Conservation (phyloP, 2,113 vertebrate genomes). For the Cynopterus brachyotis region DNA sequence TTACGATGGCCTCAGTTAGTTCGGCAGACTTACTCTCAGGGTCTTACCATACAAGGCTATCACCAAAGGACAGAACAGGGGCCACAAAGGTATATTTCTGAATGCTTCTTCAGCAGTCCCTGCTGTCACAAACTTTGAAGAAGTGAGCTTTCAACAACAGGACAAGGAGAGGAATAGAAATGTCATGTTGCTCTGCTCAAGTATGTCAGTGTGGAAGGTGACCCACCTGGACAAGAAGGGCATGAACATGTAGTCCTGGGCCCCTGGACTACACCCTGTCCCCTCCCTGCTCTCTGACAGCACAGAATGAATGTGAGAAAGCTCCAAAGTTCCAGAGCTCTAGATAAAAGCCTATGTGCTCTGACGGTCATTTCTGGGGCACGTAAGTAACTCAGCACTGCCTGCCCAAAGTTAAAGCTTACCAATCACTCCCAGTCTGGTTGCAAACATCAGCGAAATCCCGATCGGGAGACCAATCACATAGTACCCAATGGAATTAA, state of each 20-base stretch:
- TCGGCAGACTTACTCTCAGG: neutral
- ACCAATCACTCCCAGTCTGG: constrained; percentile 89
- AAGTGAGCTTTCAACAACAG: neutral
- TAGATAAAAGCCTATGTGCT: neutral
- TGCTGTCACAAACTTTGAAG: neutral
- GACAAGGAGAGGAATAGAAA: neutral
- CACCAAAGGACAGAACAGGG: neutral
- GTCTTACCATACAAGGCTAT: neutral
- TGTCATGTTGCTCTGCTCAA: neutral
- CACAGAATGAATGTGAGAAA: neutral
- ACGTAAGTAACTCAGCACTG: too few relatives aligned
- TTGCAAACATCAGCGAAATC: constrained; percentile 89
- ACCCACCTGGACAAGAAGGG: rapidly evolving
- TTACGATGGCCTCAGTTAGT: too few relatives aligned
- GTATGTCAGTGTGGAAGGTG: neutral
- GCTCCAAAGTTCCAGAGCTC: neutral
- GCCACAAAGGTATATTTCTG: neutral
- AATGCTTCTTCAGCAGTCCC: neutral
- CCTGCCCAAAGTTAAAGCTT: constrained; percentile 2
- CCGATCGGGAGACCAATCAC: constrained; percentile 88
- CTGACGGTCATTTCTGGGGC: neutral
- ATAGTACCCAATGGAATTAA: constrained; percentile 92
- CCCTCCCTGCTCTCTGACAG: neutral
- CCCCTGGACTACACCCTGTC: neutral
- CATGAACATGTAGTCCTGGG: neutral